Evolutionary conservation across 2,113 vertebrate genomes (phyloP).

Genomic region (Seriola dumerili): DNA sequence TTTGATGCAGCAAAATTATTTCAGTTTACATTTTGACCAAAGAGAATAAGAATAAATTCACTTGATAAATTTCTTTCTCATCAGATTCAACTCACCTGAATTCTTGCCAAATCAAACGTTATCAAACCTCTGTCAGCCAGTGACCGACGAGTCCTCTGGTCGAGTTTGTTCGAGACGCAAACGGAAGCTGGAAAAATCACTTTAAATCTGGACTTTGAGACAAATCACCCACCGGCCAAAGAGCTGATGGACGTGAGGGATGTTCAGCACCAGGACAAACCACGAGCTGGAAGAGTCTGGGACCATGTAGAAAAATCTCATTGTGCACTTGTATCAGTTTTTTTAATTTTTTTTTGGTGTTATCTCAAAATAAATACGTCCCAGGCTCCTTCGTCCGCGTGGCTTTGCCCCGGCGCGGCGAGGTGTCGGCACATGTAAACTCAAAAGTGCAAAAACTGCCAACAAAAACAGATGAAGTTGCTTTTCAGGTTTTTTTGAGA

Average conservation of each 20-base stretch:
- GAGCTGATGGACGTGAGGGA: neutral
- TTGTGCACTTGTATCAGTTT: conserved; percentile 52
- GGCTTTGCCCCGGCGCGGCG: neutral
- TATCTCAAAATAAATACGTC: conserved; percentile 9
- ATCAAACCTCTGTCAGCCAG: neutral
- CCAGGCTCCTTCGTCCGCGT: neutral
- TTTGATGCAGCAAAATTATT: neutral
- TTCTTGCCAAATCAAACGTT: neutral
- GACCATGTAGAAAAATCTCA: conserved; percentile 14
- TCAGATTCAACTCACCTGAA: neutral
- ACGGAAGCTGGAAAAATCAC: neutral
- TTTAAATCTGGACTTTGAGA: conserved; percentile 32
- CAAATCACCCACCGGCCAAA: conserved; percentile 47
- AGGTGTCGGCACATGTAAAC: conserved; percentile 70
- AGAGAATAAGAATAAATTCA: too few relatives aligned
- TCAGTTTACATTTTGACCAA: neutral
- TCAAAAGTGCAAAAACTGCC: conserved; percentile 70
- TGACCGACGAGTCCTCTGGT: neutral
- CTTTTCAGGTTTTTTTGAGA: conserved; percentile 26
- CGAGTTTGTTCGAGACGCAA: neutral
- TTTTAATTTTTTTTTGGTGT: conserved; percentile 35
- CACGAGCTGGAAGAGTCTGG: conserved; percentile 11
- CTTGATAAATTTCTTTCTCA: too few relatives aligned
- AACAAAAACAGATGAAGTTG: conserved; percentile 49
- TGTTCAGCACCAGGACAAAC: neutral